A percentile compares a stretch with the other conserved stretches of the same genome.
phyloP scores from a whole-genome alignment of 1,140 invertebrate genomes.

The Bradynema listronoti region DNA sequence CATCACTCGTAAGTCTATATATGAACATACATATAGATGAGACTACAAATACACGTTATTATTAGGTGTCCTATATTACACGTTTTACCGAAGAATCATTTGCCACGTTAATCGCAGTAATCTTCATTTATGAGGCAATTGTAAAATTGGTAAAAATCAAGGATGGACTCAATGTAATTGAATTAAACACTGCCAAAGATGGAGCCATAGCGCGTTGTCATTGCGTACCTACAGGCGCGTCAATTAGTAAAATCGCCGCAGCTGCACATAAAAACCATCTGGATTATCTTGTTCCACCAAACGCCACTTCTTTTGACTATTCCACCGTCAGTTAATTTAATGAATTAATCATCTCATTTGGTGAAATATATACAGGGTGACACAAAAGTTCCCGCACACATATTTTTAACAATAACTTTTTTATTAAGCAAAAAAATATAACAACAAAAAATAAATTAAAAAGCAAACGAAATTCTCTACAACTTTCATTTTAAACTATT shows the following conservation, averaged over 20 bases:
- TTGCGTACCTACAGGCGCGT: constrained; percentile 29
- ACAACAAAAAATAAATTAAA: too few relatives aligned
- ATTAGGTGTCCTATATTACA: constrained; percentile 88
- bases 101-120: constrained; percentile 92
- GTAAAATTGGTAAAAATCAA: constrained; percentile 60
- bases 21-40: too few relatives aligned
- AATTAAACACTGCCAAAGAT: constrained; percentile 6
- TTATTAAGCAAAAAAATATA: too few relatives aligned
- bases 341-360: not conserved
- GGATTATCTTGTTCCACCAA: constrained; percentile 24
- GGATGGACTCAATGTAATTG: constrained; percentile 35
- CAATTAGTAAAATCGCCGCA: constrained; percentile 16
- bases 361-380: too few relatives aligned
- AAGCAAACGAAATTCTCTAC: too few relatives aligned
- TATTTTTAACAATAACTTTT: too few relatives aligned
- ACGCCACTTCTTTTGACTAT: constrained; percentile 23
- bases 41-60: constrained; percentile 7
- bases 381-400: too few relatives aligned
- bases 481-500: too few relatives aligned
- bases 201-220: constrained; percentile 6
- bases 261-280: constrained; percentile 35
- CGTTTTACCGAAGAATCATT: constrained; percentile 99
- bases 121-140: constrained; percentile 92
- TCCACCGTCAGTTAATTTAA: constrained; percentile 23
- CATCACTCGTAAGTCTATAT: constrained; percentile 66